A percentile compares a stretch with the other conserved stretches of the same genome.
Evolutionary conservation across 1,140 invertebrate genomes (phyloP).

Genomic region (Ceratosolen solmsi): DNA sequence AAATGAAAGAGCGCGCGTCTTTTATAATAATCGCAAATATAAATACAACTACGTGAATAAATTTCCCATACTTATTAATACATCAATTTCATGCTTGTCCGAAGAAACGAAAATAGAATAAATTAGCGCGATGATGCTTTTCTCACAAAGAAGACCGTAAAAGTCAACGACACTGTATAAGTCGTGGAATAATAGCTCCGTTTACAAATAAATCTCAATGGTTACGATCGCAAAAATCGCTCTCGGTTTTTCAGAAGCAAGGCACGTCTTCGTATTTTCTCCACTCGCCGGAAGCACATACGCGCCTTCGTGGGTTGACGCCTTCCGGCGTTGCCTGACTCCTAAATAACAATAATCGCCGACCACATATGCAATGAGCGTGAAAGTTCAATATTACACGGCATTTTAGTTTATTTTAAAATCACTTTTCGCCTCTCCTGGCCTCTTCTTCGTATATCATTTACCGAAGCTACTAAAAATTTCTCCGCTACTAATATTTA

Average conservation of each 20-base stretch:
- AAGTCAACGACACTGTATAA: not conserved
- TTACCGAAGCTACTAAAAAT: not conserved
- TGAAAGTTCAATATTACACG: slow-evolving; percentile 21
- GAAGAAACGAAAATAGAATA: too few species aligned
- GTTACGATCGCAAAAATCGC: not conserved
- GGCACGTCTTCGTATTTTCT: slow-evolving; percentile 21
- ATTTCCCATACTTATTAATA: too few species aligned
- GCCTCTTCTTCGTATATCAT: not conserved
- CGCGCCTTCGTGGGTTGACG: not conserved
- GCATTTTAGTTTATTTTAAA: not conserved
- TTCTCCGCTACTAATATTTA: not conserved
- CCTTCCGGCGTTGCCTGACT: slow-evolving; percentile 13
- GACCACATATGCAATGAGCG: not conserved
- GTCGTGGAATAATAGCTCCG: not conserved
- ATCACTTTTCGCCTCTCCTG: not conserved
- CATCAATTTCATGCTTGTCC: too few species aligned
- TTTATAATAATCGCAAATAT: too few species aligned
- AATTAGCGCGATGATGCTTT: not conserved
- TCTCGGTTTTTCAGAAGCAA: not conserved
- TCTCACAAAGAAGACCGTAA: not conserved
- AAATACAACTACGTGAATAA: too few species aligned
- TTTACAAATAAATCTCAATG: not conserved
- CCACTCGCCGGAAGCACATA: slow-evolving; percentile 14
- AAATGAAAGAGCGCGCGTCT: too few species aligned
- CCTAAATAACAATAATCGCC: slow-evolving; percentile 10